Evolutionary conservation across 2,113 vertebrate genomes (phyloP), one percentile per base, ranked within the genome.

Genomic region (Sturnus vulgaris): DNA sequence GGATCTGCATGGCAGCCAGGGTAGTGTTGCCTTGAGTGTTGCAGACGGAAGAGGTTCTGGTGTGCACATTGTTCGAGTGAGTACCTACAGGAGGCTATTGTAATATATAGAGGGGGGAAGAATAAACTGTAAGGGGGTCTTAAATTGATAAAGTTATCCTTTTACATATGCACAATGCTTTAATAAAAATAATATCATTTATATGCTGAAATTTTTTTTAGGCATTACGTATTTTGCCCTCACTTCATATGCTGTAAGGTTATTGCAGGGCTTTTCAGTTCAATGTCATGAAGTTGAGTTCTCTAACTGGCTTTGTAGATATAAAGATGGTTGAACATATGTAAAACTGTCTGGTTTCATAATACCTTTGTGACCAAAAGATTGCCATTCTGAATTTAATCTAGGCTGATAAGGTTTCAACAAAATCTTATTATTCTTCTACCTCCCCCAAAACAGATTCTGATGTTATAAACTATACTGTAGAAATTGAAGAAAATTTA

Each of bases 1-100:
- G 98, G 99, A 98, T 95, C 98, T 99, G 98, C 98, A 98, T 98
- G 98, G 98, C 98, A 99, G 99, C 98, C 99, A 99, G 94, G 98
- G 98, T 96, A 99, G 98, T 98, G 98, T 99, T 98, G 98, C 98
- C 97, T 98, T 99, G 98, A 99, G 98, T 97, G 94, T 98, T 98
- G 98, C 98, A 98, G 99, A 99, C 86, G 97, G 98, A 98, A 98
- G 98, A 98, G 98, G 98, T 98, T 98, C 98, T 97, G 98, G 98
- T 98, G 98, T 98, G 97, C 98, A 98, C 97, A 53, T 98, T 97
- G 97, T 98, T 97, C 98, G 98, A 97, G 99, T 99, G 99, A 99
- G 99, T 99, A 99, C 98, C 95, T 96, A 79, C 73, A 94, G 88
- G 96, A 97, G 96, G 96, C 88, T 92, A 95, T 92, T 95, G 89